Evolutionary conservation across 2,888 invertebrate genomes (phyloP).

Genomic region (Troides oblongomaculatus): DNA sequence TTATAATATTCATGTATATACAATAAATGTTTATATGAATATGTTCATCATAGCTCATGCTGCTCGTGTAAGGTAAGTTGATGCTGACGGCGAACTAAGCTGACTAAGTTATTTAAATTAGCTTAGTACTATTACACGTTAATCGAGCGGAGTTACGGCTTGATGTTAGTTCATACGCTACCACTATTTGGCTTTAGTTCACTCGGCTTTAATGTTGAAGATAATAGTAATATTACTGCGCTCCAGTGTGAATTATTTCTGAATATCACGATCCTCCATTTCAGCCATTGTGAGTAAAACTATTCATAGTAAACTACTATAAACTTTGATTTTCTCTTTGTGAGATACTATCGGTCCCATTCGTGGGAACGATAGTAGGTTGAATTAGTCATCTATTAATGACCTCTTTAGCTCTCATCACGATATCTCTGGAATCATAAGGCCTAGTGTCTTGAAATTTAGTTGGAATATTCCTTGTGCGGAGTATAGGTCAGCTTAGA

Average conservation of each 20-base stretch:
- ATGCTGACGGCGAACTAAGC: neutral
- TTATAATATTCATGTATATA: too few species aligned
- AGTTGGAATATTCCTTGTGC: too few species aligned
- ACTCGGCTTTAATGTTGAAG: slow-evolving; percentile 5
- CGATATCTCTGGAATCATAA: too few species aligned
- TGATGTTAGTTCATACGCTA: slow-evolving; percentile 8
- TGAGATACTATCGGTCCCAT: too few species aligned
- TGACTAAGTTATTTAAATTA: slow-evolving; percentile 22
- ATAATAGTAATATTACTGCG: slow-evolving; percentile 6
- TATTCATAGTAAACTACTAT: neutral
- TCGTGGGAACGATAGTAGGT: too few species aligned
- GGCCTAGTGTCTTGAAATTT: too few species aligned
- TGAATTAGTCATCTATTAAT: too few species aligned
- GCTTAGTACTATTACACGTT: slow-evolving; percentile 18
- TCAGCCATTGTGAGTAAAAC: neutral
- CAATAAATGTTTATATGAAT: neutral
- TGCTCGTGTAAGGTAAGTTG: neutral
- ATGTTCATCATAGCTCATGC: neutral
- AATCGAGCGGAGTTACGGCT: slow-evolving; percentile 18
- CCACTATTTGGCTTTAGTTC: slow-evolving; percentile 19
- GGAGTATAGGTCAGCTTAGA: too few species aligned
- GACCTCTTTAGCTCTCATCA: too few species aligned
- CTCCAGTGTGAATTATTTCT: neutral
- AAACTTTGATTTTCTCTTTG: too few species aligned
- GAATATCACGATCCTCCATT: neutral